Evolutionary conservation across 2,888 invertebrate species (phyloP).

Genomic region (Philhelius pedissequus): DNA sequence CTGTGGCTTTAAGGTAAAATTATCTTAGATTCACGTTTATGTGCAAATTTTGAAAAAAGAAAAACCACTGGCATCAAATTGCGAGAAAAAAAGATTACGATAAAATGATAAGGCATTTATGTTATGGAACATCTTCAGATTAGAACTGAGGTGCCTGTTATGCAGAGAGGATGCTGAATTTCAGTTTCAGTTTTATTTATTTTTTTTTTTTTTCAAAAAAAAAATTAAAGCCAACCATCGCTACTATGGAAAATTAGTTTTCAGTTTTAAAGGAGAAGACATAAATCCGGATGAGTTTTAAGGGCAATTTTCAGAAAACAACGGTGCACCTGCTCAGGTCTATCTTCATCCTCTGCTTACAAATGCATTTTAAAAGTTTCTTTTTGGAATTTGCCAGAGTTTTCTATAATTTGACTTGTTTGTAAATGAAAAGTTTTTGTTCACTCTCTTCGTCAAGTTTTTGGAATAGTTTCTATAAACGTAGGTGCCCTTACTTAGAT

Average conservation of each 20-base stretch:
- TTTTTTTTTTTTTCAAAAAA: not conserved
- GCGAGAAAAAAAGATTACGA: conserved; percentile 35
- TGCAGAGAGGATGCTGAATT: not conserved
- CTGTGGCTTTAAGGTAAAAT: conserved; percentile 43
- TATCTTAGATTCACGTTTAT: conserved; percentile 31
- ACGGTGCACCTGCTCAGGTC: not conserved
- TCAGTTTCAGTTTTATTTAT: not conserved
- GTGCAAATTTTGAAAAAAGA: not conserved
- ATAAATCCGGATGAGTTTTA: not conserved
- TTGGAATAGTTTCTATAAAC: not conserved
- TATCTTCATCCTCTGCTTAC: not conserved
- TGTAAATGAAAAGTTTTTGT: not conserved
- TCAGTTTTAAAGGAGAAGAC: conserved; percentile 22
- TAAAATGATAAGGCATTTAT: conserved; percentile 50
- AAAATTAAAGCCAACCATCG: conserved; percentile 2
- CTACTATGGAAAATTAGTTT: conserved; percentile 32
- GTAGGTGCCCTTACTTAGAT: too few relatives aligned
- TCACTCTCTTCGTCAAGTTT: not conserved
- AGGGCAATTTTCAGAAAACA: not conserved
- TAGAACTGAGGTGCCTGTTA: conserved; percentile 33
- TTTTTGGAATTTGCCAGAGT: not conserved
- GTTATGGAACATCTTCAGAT: conserved; percentile 42
- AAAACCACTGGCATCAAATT: not conserved
- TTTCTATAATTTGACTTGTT: not conserved
- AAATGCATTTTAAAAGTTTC: not conserved